Conservation (phyloP, 2,797 vertebrate species). For the Streptopelia turtur region DNA sequence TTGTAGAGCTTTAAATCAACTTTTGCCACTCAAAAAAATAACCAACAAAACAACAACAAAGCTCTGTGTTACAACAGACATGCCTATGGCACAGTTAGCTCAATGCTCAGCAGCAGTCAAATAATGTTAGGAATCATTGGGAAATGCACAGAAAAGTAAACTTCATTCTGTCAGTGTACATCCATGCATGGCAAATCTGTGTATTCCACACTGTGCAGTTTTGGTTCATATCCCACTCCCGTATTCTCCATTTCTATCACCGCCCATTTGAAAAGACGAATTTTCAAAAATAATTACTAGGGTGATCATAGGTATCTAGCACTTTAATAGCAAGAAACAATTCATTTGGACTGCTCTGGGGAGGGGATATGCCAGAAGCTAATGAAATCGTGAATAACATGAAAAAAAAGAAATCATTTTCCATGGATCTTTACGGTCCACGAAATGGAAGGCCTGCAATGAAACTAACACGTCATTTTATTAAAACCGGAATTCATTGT, state of each 20-base stretch:
- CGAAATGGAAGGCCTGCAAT: background rate
- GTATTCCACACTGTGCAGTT: background rate
- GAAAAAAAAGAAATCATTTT: background rate
- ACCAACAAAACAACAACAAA: too few species aligned
- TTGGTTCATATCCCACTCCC: background rate
- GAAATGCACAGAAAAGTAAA: background rate
- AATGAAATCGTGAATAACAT: background rate
- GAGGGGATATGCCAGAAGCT: background rate
- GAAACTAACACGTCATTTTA: background rate
- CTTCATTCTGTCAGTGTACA: background rate
- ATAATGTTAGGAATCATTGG: background rate
- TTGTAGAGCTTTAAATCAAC: background rate
- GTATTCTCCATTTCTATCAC: background rate
- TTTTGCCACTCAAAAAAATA: background rate
- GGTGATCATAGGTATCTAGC: background rate
- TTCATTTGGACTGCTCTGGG: background rate
- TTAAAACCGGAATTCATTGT: background rate
- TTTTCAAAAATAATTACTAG: background rate
- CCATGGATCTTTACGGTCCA: background rate
- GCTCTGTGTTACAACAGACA: background rate
- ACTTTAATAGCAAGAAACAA: background rate
- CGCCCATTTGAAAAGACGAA: background rate
- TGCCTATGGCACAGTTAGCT: background rate
- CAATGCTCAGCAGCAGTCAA: background rate
- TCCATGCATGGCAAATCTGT: background rate